These are phyloP conservation scores for Taenioides sp. DNA, from an alignment of 2,797 vertebrate species.

Conservation along the genomic window DNA sequence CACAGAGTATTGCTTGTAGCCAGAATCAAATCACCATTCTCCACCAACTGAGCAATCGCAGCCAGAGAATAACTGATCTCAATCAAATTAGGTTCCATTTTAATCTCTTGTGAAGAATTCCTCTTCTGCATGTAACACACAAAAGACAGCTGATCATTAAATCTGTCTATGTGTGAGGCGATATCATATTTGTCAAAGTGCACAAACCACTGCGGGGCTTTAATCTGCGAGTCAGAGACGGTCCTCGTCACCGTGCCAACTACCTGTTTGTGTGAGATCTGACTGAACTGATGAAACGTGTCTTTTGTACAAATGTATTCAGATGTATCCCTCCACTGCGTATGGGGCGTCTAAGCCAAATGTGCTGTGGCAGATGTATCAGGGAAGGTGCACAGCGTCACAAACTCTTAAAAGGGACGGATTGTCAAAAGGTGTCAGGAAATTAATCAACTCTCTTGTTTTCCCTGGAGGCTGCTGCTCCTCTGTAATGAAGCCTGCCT, in stretches of 20 bases:
- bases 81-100: no score
- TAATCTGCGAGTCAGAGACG: constrained; percentile 25
- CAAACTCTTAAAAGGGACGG: constrained; percentile 17
- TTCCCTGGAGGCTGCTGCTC: background rate
- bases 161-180: background rate
- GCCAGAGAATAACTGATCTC: no score
- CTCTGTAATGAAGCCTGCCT: constrained; percentile 16
- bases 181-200: constrained; percentile 40
- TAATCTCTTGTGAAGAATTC: no score
- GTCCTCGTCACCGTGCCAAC: constrained; percentile 22
- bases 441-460: constrained; percentile 22
- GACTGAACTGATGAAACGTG: constrained; percentile 17
- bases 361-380: constrained; percentile 11
- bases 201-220: constrained; percentile 17
- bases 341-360: constrained; percentile 1
- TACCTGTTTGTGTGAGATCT: constrained; percentile 20
- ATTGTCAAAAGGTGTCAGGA: constrained; percentile 37
- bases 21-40: no score
- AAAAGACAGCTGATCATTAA: background rate
- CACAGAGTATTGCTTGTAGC: no score
- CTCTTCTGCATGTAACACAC: background rate
- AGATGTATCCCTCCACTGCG: background rate
- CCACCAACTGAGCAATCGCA: no score
- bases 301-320: constrained; percentile 16
- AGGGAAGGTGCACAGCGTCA: constrained; percentile 6